phyloP scores from a whole-genome alignment of 2,888 invertebrate species.

The Axea sp. region DNA sequence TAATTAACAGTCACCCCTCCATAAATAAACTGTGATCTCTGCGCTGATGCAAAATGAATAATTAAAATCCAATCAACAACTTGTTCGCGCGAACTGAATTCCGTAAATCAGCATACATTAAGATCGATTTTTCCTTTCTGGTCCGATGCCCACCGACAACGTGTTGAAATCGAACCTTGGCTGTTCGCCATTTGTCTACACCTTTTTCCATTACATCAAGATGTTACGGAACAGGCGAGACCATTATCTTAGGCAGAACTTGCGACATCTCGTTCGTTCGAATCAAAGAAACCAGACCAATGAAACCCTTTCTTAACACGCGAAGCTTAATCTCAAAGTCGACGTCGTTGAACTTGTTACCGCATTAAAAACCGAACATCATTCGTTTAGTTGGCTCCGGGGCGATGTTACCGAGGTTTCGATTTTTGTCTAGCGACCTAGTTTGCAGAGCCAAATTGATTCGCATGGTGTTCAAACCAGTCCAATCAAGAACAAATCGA shows the following conservation, averaged over 20 bases:
- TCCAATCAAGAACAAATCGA: slow-evolving; percentile 4
- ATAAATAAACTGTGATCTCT: slow-evolving; percentile 17
- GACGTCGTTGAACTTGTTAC: slow-evolving; percentile 40
- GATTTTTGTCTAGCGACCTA: slow-evolving; percentile 39
- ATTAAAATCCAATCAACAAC: slow-evolving; percentile 40
- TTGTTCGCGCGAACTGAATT: slow-evolving; percentile 24
- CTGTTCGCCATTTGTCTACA: slow-evolving; percentile 50
- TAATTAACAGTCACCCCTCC: slow-evolving; percentile 22
- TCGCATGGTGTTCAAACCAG: slow-evolving; percentile 1
- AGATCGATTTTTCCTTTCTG: slow-evolving; percentile 38
- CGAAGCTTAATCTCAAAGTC: slow-evolving; percentile 28
- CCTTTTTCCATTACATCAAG: slow-evolving; percentile 47
- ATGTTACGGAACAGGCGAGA: slow-evolving; percentile 10
- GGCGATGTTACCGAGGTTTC: slow-evolving; percentile 26
- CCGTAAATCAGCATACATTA: slow-evolving; percentile 33
- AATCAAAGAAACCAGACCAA: slow-evolving; percentile 27
- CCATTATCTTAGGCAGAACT: slow-evolving; percentile 25
- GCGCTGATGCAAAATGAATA: slow-evolving; percentile 11
- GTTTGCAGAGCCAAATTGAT: slow-evolving; percentile 41
- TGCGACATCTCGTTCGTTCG: slow-evolving; percentile 22
- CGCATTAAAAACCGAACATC: not conserved
- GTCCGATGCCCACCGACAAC: slow-evolving; percentile 34
- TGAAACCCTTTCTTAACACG: slow-evolving; percentile 14
- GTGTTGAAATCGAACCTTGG: slow-evolving; percentile 50
- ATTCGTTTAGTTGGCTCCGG: slow-evolving; percentile 14